Evolutionary conservation across 2,113 vertebrate species (phyloP).

Genomic region (Chamaea fasciata): DNA sequence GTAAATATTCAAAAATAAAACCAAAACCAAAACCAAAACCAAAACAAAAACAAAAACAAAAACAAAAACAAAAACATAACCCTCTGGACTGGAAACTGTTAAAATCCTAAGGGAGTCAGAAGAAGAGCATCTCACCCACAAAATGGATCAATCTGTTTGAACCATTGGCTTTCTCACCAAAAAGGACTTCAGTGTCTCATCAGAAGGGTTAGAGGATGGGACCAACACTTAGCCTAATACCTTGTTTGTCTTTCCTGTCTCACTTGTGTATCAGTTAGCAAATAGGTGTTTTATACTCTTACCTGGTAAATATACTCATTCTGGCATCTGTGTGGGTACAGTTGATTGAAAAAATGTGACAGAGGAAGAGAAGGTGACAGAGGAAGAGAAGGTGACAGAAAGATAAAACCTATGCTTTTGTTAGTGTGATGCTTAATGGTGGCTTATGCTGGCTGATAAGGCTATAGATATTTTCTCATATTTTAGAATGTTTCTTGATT

Average conservation of each 20-base stretch:
- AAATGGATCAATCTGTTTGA: not conserved
- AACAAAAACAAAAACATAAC: too few species aligned
- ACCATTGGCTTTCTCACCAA: not conserved
- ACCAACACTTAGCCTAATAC: not conserved
- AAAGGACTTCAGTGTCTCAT: accelerated
- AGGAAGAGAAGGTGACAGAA: not conserved
- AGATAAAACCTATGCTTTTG: not conserved
- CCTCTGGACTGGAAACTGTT: not conserved
- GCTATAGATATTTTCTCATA: not conserved
- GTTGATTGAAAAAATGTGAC: not conserved
- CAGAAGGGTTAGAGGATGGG: not conserved
- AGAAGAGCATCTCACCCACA: not conserved
- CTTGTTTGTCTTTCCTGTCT: not conserved
- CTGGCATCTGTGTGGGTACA: not conserved
- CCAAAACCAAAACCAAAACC: too few species aligned
- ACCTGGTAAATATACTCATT: not conserved
- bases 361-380: not conserved
- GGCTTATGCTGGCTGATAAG: not conserved
- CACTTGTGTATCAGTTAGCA: not conserved
- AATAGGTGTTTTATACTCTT: not conserved
- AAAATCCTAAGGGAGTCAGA: not conserved
- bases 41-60: not conserved
- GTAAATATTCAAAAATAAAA: not conserved
- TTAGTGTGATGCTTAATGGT: not conserved
- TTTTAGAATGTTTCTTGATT: not conserved